These are phyloP conservation scores for Sebastes umbrosus DNA, from an alignment of 2,797 vertebrate species.

Conservation along the genomic window DNA sequence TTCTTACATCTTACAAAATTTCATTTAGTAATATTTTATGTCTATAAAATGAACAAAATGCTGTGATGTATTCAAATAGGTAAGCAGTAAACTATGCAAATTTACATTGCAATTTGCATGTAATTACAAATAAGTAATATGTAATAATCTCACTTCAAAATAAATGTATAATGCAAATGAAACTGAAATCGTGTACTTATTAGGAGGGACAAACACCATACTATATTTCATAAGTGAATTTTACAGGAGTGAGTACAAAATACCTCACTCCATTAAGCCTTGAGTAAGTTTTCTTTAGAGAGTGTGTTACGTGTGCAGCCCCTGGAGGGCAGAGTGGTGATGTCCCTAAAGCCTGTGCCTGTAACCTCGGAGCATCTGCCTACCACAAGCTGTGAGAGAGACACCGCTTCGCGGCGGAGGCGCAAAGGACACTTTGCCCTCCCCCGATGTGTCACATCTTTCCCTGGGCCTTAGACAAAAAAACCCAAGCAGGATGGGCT, in stretches of 20 bases:
- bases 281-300: conserved; percentile 51
- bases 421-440: conserved; percentile 70
- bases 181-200: not conserved
- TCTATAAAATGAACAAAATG: not conserved
- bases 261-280: conserved; percentile 3
- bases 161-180: not conserved
- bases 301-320: conserved; percentile 60
- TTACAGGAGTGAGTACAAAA: conserved; percentile 12
- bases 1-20: not conserved
- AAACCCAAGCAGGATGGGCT: conserved; percentile 41
- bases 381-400: conserved; percentile 79
- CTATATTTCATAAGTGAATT: conserved; percentile 23
- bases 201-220: not conserved
- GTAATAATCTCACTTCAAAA: not conserved
- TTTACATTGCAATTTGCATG: not conserved
- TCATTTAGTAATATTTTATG: not conserved
- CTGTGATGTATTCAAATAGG: not conserved
- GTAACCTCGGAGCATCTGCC: conserved; percentile 80
- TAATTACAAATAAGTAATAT: not conserved
- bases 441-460: conserved; percentile 70
- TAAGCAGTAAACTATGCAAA: not conserved
- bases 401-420: conserved; percentile 56
- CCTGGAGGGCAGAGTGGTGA: conserved; percentile 70
- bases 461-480: conserved; percentile 69
- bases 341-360: conserved; percentile 68